Conservation (phyloP, 2,888 invertebrate species). For the Hyposoter didymator region DNA sequence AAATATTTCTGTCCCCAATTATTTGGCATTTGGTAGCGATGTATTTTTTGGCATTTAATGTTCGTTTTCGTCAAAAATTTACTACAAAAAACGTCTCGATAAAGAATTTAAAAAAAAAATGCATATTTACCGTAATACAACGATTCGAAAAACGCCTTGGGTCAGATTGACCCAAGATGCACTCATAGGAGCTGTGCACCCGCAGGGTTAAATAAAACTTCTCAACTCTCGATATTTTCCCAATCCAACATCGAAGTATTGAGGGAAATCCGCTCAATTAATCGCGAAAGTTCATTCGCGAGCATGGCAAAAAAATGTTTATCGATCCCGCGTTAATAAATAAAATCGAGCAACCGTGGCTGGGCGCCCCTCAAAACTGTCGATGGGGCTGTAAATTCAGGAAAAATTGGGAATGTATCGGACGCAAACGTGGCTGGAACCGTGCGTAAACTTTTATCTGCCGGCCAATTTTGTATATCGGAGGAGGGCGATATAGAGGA, state of each 20-base stretch:
- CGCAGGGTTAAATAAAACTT: background rate
- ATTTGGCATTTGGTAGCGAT: too few relatives aligned
- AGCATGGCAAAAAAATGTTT: background rate
- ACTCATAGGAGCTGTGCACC: too few relatives aligned
- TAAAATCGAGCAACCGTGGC: background rate
- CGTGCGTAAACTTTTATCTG: constrained; percentile 63
- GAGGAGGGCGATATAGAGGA: background rate
- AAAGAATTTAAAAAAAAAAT: too few relatives aligned
- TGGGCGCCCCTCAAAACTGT: background rate
- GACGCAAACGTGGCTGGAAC: background rate
- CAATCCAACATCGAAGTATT: background rate
- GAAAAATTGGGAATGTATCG: constrained; percentile 33
- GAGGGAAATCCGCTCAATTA: background rate
- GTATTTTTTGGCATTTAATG: too few relatives aligned
- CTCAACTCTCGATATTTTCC: background rate
- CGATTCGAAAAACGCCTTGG: too few relatives aligned
- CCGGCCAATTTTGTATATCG: constrained; percentile 61
- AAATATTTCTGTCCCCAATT: too few relatives aligned
- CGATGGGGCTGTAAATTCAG: constrained; percentile 28
- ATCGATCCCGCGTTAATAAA: background rate
- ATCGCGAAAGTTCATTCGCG: background rate
- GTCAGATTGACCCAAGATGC: too few relatives aligned
- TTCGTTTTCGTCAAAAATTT: too few relatives aligned
- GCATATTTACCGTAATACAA: too few relatives aligned
- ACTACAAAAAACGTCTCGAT: too few relatives aligned